Evolutionary conservation across 2,888 invertebrate species (phyloP), one percentile per base, ranked within the genome.

Genomic region (Euplagia quadripunctaria): DNA sequence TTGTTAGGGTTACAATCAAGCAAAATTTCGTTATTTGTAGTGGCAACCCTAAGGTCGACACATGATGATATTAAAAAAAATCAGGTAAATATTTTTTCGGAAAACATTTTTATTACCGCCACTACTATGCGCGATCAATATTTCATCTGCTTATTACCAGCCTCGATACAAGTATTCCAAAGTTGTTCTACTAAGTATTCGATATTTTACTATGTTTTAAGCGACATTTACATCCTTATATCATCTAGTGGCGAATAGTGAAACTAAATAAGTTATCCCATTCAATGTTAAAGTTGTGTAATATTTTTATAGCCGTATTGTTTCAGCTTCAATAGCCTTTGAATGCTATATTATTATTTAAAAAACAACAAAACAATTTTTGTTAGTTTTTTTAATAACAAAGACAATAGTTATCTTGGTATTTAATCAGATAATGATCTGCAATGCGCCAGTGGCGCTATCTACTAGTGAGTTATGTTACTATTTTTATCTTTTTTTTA

Each of bases 241-340:
- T 6, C 88, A 91, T 87, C 91, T 90, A 83, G 79, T 52, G 79
- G 64, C 67, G 76, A 84, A 80, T 88, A 85, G 90, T 73, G 1
- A 73, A 80, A 86, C 76, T 58, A 75, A 64, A 52, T 31, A 12
- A 64, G 63, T 70, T 71, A 73, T 75, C 70, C 73, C 5, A 65
- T 61, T 70, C 66, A 72, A 64, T 64, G 49, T 6, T 58, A 20
- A 20, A 17, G 41, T 46, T 73, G 64, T 67, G 41, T 61, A 66
- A 67, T 75, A 71, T 73, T 73, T 76, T 74, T 71, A 72, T 64
- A 68, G 72, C 72, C 68, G 66, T 43, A 85, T 77, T 80, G 71
- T 80, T 82, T 68, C 3, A 20, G 12, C 43, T 76, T 78, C 51
- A 73, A 71, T 64, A 64, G 49, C 66, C 72, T 71, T 78, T 61